Evolutionary conservation across 2,113 vertebrate species (phyloP).

Genomic region (Sturnira hondurensis): DNA sequence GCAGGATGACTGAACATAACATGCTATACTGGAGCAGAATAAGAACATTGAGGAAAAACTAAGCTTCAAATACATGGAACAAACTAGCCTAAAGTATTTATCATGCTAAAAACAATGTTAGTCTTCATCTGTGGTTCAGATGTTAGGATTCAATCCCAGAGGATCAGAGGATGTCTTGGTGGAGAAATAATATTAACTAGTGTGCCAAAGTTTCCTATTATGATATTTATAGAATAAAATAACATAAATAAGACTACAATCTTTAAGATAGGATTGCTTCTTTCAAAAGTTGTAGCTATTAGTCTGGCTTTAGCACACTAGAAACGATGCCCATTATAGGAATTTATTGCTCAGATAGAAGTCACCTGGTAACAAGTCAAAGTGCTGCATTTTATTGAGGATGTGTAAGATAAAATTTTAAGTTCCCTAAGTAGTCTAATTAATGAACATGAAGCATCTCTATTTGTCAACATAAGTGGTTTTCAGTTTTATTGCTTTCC

Average conservation of each 20-base stretch:
- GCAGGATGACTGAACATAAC: neutral
- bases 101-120: neutral
- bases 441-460: neutral
- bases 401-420: neutral
- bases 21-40: neutral
- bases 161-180: neutral
- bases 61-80: neutral
- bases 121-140: neutral
- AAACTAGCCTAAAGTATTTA: neutral
- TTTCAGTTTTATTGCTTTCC: neutral
- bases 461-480: neutral
- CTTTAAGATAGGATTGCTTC: neutral
- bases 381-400: neutral
- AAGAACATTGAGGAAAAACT: neutral
- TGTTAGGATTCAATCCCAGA: neutral
- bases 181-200: neutral
- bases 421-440: neutral
- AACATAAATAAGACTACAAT: neutral
- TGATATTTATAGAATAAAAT: neutral
- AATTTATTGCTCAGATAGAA: neutral
- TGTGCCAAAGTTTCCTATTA: neutral
- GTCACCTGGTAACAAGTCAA: neutral
- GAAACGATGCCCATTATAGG: neutral
- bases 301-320: neutral
- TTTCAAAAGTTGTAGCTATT: neutral